These are phyloP conservation scores for Chaetura pelagica DNA, from an alignment of 2,113 vertebrate species.

Conservation along the genomic window DNA sequence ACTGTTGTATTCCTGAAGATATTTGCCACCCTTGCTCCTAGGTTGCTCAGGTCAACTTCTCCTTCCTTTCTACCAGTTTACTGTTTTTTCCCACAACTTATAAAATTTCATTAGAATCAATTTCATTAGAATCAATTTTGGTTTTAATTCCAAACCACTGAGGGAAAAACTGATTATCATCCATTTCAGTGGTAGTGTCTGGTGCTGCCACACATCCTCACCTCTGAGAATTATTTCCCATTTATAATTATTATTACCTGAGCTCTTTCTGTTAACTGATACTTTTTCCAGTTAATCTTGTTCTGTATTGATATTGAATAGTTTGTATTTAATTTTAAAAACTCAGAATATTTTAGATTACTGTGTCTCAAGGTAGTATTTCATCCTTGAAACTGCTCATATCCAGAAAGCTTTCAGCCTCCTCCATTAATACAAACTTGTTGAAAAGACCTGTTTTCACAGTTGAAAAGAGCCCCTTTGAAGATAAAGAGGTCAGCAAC, in stretches of 20 bases:
- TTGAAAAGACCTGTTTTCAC: not conserved
- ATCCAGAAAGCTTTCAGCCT: not conserved
- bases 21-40: not conserved
- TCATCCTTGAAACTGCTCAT: not conserved
- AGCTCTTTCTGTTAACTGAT: not conserved
- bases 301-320: not conserved
- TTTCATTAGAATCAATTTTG: not conserved
- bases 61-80: not conserved
- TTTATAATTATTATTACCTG: not conserved
- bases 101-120: not conserved
- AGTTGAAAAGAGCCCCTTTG: not conserved
- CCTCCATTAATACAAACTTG: not conserved
- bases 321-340: not conserved
- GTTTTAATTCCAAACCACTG: not conserved
- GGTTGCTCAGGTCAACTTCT: not conserved
- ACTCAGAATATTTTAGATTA: not conserved
- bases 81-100: not conserved
- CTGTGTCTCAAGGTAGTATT: not conserved
- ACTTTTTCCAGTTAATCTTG: not conserved
- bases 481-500: not conserved
- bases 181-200: not conserved
- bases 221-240: not conserved
- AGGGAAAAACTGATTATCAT: not conserved
- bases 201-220: not conserved
- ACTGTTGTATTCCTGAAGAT: not conserved